Evolutionary conservation across 2,888 invertebrate genomes (phyloP).

Genomic region (Celastrina argiolus): DNA sequence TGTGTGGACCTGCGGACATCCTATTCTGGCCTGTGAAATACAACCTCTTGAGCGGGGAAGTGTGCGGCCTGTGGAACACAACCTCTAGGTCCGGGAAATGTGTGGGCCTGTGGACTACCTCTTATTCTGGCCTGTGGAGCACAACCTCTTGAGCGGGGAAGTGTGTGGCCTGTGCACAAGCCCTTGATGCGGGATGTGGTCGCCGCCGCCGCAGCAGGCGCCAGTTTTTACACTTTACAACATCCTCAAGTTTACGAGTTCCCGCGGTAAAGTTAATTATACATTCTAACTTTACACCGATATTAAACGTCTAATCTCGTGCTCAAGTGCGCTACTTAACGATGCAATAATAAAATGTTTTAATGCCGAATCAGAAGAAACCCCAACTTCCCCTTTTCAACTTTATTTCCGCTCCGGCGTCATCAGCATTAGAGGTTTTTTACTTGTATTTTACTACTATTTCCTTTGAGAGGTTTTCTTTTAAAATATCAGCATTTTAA

Average conservation of each 20-base stretch:
- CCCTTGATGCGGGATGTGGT: no score
- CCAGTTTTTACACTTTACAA: conserved; percentile 9
- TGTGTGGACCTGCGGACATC: no score
- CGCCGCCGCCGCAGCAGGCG: background rate
- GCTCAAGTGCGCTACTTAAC: conserved; percentile 8
- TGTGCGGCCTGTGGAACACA: background rate
- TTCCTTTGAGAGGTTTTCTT: background rate
- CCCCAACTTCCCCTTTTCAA: background rate
- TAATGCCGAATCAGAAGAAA: background rate
- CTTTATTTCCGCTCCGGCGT: background rate
- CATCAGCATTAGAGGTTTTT: background rate
- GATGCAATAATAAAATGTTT: conserved; percentile 9
- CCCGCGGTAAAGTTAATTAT: conserved; percentile 6
- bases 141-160: background rate
- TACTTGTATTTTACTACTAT: background rate
- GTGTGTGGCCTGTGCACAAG: background rate
- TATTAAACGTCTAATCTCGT: conserved; percentile 8
- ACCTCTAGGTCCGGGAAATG: background rate
- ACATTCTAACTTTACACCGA: background rate
- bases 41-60: background rate
- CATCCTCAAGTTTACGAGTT: conserved; percentile 15
- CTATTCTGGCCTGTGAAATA: background rate
- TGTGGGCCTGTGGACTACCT: background rate
- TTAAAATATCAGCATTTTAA: background rate
- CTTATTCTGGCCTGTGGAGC: background rate